A percentile compares a stretch with the other conserved stretches of the same genome.
Evolutionary conservation across 1,140 invertebrate species (phyloP).

Genomic region (Diabrotica undecimpunctata): DNA sequence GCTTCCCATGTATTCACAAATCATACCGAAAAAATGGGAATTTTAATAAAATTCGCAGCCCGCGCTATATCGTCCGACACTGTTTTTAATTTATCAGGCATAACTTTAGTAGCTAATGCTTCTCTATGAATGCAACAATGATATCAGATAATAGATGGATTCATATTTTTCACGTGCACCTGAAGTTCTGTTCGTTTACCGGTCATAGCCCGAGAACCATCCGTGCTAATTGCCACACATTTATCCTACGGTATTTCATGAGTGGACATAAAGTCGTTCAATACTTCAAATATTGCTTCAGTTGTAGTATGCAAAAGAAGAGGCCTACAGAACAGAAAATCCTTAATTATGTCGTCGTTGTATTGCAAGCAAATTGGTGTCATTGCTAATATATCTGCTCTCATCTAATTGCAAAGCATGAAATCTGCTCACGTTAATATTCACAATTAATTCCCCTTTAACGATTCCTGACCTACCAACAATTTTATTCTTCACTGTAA

Average conservation of each 20-base stretch:
- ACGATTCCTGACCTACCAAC: slow-evolving; percentile 15
- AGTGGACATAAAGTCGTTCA: too few species aligned
- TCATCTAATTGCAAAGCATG: slow-evolving; percentile 26
- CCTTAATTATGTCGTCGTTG: too few species aligned
- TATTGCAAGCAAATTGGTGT: slow-evolving; percentile 41
- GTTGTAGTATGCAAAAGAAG: slow-evolving; percentile 38
- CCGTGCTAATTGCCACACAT: slow-evolving; percentile 32
- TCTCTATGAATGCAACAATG: too few species aligned
- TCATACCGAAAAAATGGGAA: too few species aligned
- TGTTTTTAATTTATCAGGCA: too few species aligned
- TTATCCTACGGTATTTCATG: too few species aligned
- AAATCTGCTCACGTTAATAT: slow-evolving; percentile 13
- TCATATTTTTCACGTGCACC: slow-evolving; percentile 14
- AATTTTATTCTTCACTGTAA: slow-evolving; percentile 15
- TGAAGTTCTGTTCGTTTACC: slow-evolving; percentile 10
- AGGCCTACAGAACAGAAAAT: slow-evolving; percentile 35
- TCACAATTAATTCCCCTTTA: slow-evolving; percentile 17
- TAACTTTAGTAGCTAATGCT: too few species aligned
- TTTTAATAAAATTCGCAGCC: too few species aligned
- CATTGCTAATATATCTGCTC: slow-evolving; percentile 41
- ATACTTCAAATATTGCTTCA: too few species aligned
- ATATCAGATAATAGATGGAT: too few species aligned
- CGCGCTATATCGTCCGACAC: too few species aligned
- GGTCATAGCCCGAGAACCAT: slow-evolving; percentile 16
- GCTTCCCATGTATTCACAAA: too few species aligned